These are phyloP conservation scores for Zaprionus nigranus DNA, from an alignment of 1,140 invertebrate species.

Conservation along the genomic window DNA sequence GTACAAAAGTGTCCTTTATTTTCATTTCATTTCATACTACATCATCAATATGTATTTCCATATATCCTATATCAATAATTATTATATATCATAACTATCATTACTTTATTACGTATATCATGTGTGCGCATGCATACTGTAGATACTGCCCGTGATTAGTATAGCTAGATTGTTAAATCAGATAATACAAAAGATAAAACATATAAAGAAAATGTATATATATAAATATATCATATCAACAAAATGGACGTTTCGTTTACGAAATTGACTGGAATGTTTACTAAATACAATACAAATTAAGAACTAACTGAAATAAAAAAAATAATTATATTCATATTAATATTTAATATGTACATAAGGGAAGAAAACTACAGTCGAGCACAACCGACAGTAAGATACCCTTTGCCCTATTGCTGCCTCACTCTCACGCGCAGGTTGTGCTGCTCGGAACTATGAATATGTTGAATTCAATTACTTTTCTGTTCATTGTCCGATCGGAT, in stretches of 20 bases:
- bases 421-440: no score
- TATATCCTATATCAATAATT: conserved; percentile 8
- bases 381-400: no score
- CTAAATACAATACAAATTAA: not conserved
- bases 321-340: not conserved
- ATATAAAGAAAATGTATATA: not conserved
- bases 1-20: conserved; percentile 49
- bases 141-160: conserved; percentile 13
- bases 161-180: not conserved
- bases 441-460: no score
- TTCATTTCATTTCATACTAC: not conserved
- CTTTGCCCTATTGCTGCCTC: no score
- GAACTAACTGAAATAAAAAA: not conserved
- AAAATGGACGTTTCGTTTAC: not conserved
- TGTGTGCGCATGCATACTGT: conserved; percentile 26
- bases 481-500: no score
- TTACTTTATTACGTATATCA: conserved; percentile 10
- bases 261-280: conserved; percentile 1
- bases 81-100: conserved; percentile 13
- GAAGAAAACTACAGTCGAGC: no score
- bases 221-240: not conserved
- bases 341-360: not conserved
- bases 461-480: no score
- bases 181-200: not conserved
- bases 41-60: conserved; percentile 22